Evolutionary conservation across 1,140 invertebrate genomes (phyloP).

Genomic region (Tribolium castaneum): DNA sequence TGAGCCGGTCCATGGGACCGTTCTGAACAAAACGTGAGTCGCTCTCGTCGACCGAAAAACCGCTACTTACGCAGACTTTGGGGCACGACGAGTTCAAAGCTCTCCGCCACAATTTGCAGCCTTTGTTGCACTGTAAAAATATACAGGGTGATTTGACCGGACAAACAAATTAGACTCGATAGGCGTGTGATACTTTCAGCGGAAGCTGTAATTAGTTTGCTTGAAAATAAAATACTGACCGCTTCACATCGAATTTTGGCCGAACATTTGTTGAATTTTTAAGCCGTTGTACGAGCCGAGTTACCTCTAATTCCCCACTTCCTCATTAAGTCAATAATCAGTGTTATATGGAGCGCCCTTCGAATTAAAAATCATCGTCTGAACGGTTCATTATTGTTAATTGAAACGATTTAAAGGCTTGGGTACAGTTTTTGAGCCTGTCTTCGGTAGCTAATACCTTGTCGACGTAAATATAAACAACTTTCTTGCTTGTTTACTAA

Average conservation of each 20-base stretch:
- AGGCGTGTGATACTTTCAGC: conserved; percentile 49
- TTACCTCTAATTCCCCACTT: conserved; percentile 56
- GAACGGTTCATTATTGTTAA: conserved; percentile 16
- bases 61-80: conserved; percentile 80
- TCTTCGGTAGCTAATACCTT: background rate
- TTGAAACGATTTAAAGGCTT: background rate
- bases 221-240: conserved; percentile 33
- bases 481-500: conserved; percentile 21
- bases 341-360: conserved; percentile 34
- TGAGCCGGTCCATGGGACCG: conserved; percentile 73
- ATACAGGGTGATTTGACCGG: background rate
- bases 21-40: too few species aligned
- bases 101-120: conserved; percentile 75
- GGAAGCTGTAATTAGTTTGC: conserved; percentile 53
- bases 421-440: background rate
- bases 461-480: background rate
- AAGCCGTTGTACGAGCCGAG: conserved; percentile 10
- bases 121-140: conserved; percentile 74
- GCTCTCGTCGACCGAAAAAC: too few species aligned
- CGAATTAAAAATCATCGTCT: conserved; percentile 39
- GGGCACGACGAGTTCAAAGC: conserved; percentile 76
- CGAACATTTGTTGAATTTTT: too few species aligned
- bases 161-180: conserved; percentile 53
- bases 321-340: conserved; percentile 57
- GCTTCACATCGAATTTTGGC: background rate